Percentiles rank a stretch among this genome's conserved stretches.
These are phyloP conservation scores for Gallinago stenura DNA, from an alignment of 2,797 vertebrate genomes.

Conservation along the genomic window DNA sequence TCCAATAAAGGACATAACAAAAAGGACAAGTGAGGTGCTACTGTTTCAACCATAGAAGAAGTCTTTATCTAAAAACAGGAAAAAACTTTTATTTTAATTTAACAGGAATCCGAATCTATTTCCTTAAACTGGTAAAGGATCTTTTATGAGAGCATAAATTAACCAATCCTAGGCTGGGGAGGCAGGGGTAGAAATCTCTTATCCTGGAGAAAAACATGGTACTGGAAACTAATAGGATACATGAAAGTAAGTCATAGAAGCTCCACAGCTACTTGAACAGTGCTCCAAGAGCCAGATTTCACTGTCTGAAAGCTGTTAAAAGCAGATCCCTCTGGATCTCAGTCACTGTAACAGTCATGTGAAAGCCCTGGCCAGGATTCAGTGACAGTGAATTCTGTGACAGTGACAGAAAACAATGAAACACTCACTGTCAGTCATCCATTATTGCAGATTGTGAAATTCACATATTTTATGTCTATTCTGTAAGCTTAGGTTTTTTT, in stretches of 20 bases:
- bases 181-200: background rate
- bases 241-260: background rate
- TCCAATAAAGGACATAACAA: background rate
- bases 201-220: background rate
- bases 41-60: background rate
- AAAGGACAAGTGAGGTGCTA: background rate
- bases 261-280: background rate
- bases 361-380: background rate
- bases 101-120: background rate
- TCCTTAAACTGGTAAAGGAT: background rate
- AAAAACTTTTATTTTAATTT: background rate
- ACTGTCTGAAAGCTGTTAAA: background rate
- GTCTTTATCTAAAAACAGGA: background rate
- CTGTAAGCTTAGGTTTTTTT: background rate
- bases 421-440: background rate
- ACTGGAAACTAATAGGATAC: background rate
- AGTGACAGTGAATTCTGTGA: background rate
- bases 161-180: background rate
- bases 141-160: background rate
- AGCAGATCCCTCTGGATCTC: background rate
- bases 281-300: background rate
- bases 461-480: background rate
- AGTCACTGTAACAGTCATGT: background rate
- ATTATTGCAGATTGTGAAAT: background rate
- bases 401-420: background rate